phyloP scores from a whole-genome alignment of 2,888 invertebrate species.

The Netelia virgata region DNA sequence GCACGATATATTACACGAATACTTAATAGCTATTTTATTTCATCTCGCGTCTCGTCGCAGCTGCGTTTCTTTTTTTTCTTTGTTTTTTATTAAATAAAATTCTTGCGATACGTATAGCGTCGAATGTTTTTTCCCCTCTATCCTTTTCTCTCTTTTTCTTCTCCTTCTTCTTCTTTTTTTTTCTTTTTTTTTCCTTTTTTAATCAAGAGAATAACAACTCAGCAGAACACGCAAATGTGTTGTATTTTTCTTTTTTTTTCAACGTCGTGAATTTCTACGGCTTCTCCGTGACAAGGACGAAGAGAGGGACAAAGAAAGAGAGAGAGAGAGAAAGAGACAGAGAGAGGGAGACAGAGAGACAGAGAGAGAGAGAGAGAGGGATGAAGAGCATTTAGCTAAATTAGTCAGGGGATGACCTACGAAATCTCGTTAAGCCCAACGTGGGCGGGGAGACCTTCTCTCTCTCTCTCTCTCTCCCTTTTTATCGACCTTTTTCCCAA shows the following conservation, averaged over 20 bases:
- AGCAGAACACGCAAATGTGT: constrained; percentile 11
- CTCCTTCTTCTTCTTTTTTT: neutral
- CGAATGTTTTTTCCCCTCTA: neutral
- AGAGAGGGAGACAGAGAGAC: neutral
- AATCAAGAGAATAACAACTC: constrained; percentile 21
- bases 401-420: constrained; percentile 28
- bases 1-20: constrained; percentile 8
- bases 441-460: neutral
- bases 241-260: constrained; percentile 1
- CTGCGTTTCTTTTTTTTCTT: neutral
- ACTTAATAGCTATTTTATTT: neutral
- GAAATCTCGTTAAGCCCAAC: constrained; percentile 20
- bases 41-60: constrained; percentile 10
- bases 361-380: neutral
- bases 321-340: neutral
- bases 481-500: neutral
- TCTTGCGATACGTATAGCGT: neutral
- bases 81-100: neutral
- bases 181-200: neutral
- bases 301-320: neutral
- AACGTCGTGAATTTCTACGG: constrained; percentile 35
- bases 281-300: constrained; percentile 2
- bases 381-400: constrained; percentile 22
- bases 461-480: neutral
- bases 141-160: neutral